A percentile compares a stretch with the other conserved stretches of the same genome.
Evolutionary conservation across 1,140 invertebrate species (phyloP).

Genomic region (Sweltsa coloradensis): DNA sequence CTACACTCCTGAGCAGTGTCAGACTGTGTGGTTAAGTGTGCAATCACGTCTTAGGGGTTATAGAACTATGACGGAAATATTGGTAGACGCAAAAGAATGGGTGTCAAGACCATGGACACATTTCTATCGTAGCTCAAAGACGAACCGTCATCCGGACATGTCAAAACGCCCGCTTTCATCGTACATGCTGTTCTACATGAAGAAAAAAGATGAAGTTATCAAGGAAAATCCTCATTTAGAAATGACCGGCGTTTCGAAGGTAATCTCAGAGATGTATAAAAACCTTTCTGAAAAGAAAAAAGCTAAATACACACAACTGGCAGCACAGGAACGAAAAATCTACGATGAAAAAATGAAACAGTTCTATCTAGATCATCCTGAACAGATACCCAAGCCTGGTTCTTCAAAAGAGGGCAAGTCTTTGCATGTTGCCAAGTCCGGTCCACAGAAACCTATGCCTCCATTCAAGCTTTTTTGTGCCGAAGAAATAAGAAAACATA

Average conservation of each 20-base stretch:
- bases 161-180: slow-evolving; percentile 34
- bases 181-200: slow-evolving; percentile 34
- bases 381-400: slow-evolving; percentile 13
- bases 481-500: slow-evolving; percentile 19
- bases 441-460: slow-evolving; percentile 21
- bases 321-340: slow-evolving; percentile 23
- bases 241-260: slow-evolving; percentile 32
- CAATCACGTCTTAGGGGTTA: slow-evolving; percentile 30
- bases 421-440: too few relatives aligned
- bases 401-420: too few relatives aligned
- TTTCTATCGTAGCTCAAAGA: slow-evolving; percentile 25
- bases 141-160: slow-evolving; percentile 34
- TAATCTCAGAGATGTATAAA: slow-evolving; percentile 32
- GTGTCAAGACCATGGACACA: slow-evolving; percentile 30
- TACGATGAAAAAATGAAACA: slow-evolving; percentile 28
- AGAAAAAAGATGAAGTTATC: slow-evolving; percentile 30
- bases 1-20: slow-evolving; percentile 26
- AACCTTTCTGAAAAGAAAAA: slow-evolving; percentile 32
- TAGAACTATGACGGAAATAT: slow-evolving; percentile 32
- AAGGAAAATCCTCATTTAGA: slow-evolving; percentile 31
- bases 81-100: slow-evolving; percentile 34
- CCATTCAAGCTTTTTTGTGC: slow-evolving; percentile 22
- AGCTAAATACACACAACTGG: slow-evolving; percentile 27
- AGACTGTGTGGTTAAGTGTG: slow-evolving; percentile 30
- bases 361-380: slow-evolving; percentile 25